Percentiles rank a stretch among this genome's conserved stretches.
Conservation (phyloP, 2,113 vertebrate genomes). For the Heterotilapia buettikoferi region DNA sequence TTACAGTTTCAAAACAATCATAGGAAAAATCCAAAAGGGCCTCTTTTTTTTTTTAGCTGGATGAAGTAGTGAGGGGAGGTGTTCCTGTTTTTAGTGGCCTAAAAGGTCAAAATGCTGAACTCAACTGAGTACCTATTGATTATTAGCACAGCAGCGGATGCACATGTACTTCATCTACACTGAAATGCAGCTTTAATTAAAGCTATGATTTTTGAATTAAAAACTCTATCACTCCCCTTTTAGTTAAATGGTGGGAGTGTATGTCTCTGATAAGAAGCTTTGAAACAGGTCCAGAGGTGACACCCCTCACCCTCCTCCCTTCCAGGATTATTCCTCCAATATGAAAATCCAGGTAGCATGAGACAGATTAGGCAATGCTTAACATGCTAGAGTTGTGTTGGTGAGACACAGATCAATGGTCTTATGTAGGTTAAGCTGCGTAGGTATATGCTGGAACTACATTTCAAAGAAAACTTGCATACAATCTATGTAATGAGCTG, state of each 20-base stretch:
- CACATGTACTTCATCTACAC: neutral
- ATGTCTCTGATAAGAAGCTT: constrained; percentile 64
- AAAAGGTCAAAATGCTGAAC: neutral
- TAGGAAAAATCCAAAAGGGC: neutral
- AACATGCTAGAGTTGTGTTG: constrained; percentile 58
- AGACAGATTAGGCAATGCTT: constrained; percentile 67
- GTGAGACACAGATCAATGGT: constrained; percentile 61
- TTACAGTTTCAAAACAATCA: neutral
- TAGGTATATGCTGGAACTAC: constrained; percentile 55
- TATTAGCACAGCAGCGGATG: neutral
- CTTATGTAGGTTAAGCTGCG: constrained; percentile 61
- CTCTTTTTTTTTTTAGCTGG: neutral
- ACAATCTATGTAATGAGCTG: constrained; percentile 38
- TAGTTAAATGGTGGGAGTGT: constrained; percentile 52
- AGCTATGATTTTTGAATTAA: constrained; percentile 46
- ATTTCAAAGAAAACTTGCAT: constrained; percentile 51
- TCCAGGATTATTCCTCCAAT: constrained; percentile 67
- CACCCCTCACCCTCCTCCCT: constrained; percentile 18
- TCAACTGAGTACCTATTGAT: neutral
- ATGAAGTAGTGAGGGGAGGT: neutral
- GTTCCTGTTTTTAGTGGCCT: neutral
- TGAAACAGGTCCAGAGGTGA: constrained; percentile 64
- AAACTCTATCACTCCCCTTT: constrained; percentile 54
- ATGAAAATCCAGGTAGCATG: constrained; percentile 72
- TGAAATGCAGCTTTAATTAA: constrained; percentile 58